A percentile compares a stretch with the other conserved stretches of the same genome.
Evolutionary conservation across 2,113 vertebrate species (phyloP).

Genomic region (Sturnus vulgaris): DNA sequence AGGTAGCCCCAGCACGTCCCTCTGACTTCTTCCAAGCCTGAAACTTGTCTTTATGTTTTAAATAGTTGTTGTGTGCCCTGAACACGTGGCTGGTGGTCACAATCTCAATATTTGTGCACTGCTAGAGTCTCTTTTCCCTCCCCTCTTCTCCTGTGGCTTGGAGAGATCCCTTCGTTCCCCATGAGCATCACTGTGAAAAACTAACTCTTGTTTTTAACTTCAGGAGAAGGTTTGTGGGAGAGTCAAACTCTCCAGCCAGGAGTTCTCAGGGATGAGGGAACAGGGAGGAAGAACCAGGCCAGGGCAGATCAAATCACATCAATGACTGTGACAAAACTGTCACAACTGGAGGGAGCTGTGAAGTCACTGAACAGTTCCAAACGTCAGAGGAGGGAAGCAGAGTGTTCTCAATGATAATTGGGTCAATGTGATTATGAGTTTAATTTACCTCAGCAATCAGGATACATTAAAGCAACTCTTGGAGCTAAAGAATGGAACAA

Average conservation of each 20-base stretch:
- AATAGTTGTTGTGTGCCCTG: background rate
- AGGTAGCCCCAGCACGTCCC: rapidly evolving
- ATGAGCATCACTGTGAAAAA: rapidly evolving
- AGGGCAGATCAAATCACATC: background rate
- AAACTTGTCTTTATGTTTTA: background rate
- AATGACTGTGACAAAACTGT: background rate
- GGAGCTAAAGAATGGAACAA: background rate
- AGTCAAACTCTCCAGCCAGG: background rate
- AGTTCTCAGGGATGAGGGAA: background rate
- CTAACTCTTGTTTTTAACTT: background rate
- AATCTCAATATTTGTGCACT: background rate
- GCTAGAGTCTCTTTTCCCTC: background rate
- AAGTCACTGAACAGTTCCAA: background rate
- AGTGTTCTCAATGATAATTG: background rate
- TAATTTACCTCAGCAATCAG: background rate
- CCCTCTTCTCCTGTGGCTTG: background rate
- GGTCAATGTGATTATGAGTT: background rate
- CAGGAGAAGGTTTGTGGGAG: background rate
- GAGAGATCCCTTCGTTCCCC: background rate
- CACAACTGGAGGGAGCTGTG: background rate
- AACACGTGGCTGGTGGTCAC: background rate
- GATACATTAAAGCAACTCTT: background rate
- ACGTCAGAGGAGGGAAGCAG: background rate
- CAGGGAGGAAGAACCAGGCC: background rate
- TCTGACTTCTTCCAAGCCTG: background rate